Percentiles rank a stretch among this genome's conserved stretches.
phyloP scores from a whole-genome alignment of 2,888 invertebrate species.

The Torymus aiolomorphi region DNA sequence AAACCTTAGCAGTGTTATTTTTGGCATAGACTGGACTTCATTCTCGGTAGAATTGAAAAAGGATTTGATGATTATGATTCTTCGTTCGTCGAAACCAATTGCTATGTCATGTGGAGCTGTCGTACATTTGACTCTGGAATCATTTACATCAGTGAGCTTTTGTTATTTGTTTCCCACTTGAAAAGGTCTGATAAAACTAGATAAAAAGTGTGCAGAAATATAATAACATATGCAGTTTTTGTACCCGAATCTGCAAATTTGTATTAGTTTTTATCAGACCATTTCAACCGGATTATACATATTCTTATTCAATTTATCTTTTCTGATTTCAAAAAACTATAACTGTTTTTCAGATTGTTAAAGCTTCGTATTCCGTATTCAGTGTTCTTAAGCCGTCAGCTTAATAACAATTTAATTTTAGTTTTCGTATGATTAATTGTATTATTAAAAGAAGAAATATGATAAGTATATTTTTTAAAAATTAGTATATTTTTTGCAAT shows the following conservation, averaged over 20 bases:
- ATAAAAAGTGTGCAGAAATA: too few species aligned
- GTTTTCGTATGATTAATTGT: too few species aligned
- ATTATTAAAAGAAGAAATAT: too few species aligned
- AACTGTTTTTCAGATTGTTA: slow-evolving; percentile 36
- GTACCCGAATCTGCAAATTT: too few species aligned
- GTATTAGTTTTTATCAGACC: too few species aligned
- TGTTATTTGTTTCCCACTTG: too few species aligned
- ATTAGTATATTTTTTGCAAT: too few species aligned
- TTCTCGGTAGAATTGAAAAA: slow-evolving; percentile 28
- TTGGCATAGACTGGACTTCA: slow-evolving; percentile 24
- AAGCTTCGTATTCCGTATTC: slow-evolving; percentile 43
- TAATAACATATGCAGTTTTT: too few species aligned
- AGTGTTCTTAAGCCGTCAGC: slow-evolving; percentile 30
- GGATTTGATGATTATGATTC: slow-evolving; percentile 32
- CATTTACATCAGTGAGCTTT: slow-evolving; percentile 29
- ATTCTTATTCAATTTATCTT: background rate
- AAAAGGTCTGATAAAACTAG: too few species aligned
- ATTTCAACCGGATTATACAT: too few species aligned
- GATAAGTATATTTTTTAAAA: slow-evolving; percentile 1
- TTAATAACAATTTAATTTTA: background rate
- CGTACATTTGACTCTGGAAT: slow-evolving; percentile 28
- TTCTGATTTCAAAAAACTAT: background rate
- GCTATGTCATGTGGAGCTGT: slow-evolving; percentile 27
- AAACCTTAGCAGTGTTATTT: background rate
- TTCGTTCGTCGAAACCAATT: slow-evolving; percentile 29